These are phyloP conservation scores for Orchesellides sinensis DNA, from an alignment of 2,888 invertebrate genomes.

Conservation along the genomic window DNA sequence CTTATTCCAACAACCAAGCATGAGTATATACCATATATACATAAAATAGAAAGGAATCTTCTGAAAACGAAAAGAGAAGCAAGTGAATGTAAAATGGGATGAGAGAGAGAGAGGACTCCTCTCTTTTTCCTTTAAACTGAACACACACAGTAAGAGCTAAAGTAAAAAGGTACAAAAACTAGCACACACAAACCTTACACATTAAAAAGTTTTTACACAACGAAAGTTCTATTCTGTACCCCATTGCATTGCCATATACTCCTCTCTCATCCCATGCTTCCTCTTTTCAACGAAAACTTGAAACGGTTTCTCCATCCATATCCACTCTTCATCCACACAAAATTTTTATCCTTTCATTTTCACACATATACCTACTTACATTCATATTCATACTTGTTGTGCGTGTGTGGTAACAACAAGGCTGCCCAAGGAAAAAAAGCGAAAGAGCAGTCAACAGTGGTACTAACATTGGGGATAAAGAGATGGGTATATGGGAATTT, in stretches of 20 bases:
- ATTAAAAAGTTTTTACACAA: neutral
- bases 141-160: neutral
- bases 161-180: conserved; percentile 11
- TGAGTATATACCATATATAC: no score
- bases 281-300: conserved; percentile 1
- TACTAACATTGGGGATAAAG: neutral
- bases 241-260: neutral
- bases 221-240: neutral
- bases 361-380: neutral
- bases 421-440: neutral
- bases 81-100: neutral
- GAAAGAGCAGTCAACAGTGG: neutral
- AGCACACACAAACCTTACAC: no score
- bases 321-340: no score
- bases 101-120: conserved; percentile 7
- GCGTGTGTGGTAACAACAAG: neutral
- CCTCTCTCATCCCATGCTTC: conserved; percentile 6
- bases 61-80: neutral
- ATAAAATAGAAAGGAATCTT: neutral
- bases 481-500: conserved; percentile 59
- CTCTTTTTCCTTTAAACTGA: conserved; percentile 14
- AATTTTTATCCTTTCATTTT: neutral
- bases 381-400: neutral
- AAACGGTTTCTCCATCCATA: conserved; percentile 19
- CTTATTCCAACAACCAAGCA: no score